phyloP scores from a whole-genome alignment of 2,888 invertebrate species.

The Chymomyza amoena region DNA sequence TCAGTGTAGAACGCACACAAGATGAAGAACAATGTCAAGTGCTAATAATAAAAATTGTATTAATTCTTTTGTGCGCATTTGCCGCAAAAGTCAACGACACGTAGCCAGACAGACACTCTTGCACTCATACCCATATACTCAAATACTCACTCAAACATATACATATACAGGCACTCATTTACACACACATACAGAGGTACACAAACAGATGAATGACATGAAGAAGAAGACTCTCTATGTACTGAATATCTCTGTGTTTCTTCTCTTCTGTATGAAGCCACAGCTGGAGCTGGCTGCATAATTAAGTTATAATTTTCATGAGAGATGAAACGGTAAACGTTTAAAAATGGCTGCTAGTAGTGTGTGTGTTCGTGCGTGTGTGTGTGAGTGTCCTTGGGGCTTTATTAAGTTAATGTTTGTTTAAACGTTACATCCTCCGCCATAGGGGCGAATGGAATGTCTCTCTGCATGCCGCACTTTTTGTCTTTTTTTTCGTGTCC shows the following conservation, averaged over 20 bases:
- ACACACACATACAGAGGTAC: not conserved
- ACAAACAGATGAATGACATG: not conserved
- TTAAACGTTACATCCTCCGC: slow-evolving; percentile 55
- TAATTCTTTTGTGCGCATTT: not conserved
- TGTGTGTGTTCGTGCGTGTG: slow-evolving; percentile 1
- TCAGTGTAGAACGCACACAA: not conserved
- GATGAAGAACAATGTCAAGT: slow-evolving; percentile 23
- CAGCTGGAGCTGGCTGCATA: slow-evolving; percentile 44
- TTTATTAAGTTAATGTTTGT: slow-evolving; percentile 62
- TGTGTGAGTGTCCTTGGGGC: slow-evolving; percentile 53
- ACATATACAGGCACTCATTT: slow-evolving; percentile 1
- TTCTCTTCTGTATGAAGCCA: not conserved
- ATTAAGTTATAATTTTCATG: slow-evolving; percentile 52
- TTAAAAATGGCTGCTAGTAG: not conserved
- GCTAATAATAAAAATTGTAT: slow-evolving; percentile 37
- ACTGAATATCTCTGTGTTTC: no score
- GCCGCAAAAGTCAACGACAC: slow-evolving; percentile 14
- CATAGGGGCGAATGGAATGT: not conserved
- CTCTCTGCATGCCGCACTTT: not conserved
- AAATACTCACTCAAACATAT: not conserved
- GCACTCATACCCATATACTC: slow-evolving; percentile 1
- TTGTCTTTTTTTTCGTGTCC: not conserved
- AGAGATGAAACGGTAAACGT: not conserved
- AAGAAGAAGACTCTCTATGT: not conserved
- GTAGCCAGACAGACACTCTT: not conserved